Evolutionary conservation across 1,140 invertebrate species (phyloP).

Genomic region (Vanessa atalanta): DNA sequence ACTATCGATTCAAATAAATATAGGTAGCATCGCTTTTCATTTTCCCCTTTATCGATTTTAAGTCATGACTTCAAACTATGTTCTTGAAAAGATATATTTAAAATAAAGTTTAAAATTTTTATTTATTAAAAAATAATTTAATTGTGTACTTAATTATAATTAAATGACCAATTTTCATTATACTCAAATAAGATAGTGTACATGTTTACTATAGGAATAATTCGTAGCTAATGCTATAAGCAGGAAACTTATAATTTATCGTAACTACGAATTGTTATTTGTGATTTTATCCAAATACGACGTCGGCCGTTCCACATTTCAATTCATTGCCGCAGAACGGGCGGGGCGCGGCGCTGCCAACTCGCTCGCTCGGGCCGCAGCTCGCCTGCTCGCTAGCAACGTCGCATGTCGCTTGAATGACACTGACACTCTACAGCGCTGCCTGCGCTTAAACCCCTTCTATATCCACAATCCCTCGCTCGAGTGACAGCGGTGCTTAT

Average conservation of each 20-base stretch:
- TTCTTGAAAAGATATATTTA: too few species aligned
- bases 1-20: background rate
- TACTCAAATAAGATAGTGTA: too few species aligned
- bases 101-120: too few species aligned
- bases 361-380: conserved; percentile 10
- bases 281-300: background rate
- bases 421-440: conserved; percentile 3
- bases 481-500: background rate
- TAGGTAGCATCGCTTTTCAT: background rate
- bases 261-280: too few species aligned
- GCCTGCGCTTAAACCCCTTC: background rate
- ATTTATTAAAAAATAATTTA: too few species aligned
- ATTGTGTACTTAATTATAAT: too few species aligned
- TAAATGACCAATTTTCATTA: too few species aligned
- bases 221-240: too few species aligned
- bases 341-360: conserved; percentile 23
- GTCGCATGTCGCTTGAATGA: conserved; percentile 3
- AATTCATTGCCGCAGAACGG: conserved; percentile 1
- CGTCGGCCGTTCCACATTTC: background rate
- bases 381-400: background rate
- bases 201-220: too few species aligned
- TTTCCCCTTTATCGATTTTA: background rate
- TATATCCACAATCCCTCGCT: background rate
- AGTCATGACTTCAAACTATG: background rate
- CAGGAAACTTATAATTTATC: too few species aligned